Evolutionary conservation across 1,140 invertebrate species (phyloP).

Genomic region (Neodiprion lecontei): DNA sequence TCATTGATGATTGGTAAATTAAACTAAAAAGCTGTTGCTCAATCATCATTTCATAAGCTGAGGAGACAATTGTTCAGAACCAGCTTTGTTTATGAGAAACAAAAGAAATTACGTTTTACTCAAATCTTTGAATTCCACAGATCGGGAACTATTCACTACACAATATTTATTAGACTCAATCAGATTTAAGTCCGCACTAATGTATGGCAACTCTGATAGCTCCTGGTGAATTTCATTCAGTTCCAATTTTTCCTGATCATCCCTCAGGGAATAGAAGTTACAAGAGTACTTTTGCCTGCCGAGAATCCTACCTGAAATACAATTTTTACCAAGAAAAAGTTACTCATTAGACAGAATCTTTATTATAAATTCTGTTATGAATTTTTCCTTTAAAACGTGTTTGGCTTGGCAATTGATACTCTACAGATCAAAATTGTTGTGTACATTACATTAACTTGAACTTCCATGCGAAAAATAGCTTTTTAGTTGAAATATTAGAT

Average conservation of each 20-base stretch:
- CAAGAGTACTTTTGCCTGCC: slow-evolving; percentile 41
- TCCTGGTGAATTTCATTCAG: slow-evolving; percentile 28
- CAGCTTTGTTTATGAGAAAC: neutral
- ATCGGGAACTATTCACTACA: slow-evolving; percentile 39
- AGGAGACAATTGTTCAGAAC: no score
- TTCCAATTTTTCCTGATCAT: slow-evolving; percentile 28
- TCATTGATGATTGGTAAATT: slow-evolving; percentile 10
- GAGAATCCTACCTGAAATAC: slow-evolving; percentile 39
- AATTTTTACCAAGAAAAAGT: neutral
- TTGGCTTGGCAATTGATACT: slow-evolving; percentile 10
- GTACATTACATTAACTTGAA: slow-evolving; percentile 19
- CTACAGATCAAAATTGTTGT: neutral
- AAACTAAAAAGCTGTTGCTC: no score
- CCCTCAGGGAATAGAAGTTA: slow-evolving; percentile 29
- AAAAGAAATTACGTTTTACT: neutral
- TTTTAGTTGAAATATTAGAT: no score
- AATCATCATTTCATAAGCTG: no score
- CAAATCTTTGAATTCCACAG: slow-evolving; percentile 44
- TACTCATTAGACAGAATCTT: slow-evolving; percentile 21
- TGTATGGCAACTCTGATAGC: slow-evolving; percentile 28
- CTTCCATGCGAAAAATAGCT: no score
- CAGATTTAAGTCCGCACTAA: slow-evolving; percentile 42
- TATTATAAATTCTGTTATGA: slow-evolving; percentile 20
- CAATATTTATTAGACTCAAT: slow-evolving; percentile 42
- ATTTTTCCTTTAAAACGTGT: slow-evolving; percentile 24